Evolutionary conservation across 2,113 vertebrate species (phyloP), one percentile per base, ranked within the genome.

Genomic region (Erythrocercus mccallii): DNA sequence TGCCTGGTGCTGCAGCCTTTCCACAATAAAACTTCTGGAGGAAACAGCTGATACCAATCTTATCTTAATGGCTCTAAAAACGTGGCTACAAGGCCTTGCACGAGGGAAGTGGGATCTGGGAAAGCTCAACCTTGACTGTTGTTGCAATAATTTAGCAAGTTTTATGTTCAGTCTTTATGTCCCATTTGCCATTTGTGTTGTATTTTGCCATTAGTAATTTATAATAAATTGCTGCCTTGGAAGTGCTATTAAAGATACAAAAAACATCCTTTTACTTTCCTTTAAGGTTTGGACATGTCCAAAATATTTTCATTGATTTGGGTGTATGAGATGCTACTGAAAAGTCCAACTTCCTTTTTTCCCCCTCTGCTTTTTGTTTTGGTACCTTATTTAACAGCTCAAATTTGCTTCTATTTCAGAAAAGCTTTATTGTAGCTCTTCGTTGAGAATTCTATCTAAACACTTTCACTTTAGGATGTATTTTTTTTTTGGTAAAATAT

Each of bases 341-440:
- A 51, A 76, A 76, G 66, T 44, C 24, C 21, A 22, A 30, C 25
- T 64, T 68, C 31, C 3, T 60, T 90, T 38, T 54, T 38, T 11
- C 7, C 10, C 5, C 35, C 12, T 23, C 3, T 54, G 22, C 30
- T 61, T 66, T 57, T 89, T 20, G 10, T 92, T 65, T 86, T 78
- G 79, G 25, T 93, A 48, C 60, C 90, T 92, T 77, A 84, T 84
- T 93, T 86, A 92, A 88, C 73, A 86, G 65, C 87, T 94, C 33
- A 13, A 81, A 9, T 77, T 90, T 80, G n/a, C 53, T 87, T 69
- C 81, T 79, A 60, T 92, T 86, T 78, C 71, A 77, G 79, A 69
- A 72, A 81, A 53, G 64, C 38, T 95, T 83, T 81, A 92, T 94
- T 97, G 96, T 95, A 94, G 68, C 73, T 94, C 68, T 4, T 7